Conservation (phyloP, 2,888 invertebrate genomes). For the Caradrina kadenii region DNA sequence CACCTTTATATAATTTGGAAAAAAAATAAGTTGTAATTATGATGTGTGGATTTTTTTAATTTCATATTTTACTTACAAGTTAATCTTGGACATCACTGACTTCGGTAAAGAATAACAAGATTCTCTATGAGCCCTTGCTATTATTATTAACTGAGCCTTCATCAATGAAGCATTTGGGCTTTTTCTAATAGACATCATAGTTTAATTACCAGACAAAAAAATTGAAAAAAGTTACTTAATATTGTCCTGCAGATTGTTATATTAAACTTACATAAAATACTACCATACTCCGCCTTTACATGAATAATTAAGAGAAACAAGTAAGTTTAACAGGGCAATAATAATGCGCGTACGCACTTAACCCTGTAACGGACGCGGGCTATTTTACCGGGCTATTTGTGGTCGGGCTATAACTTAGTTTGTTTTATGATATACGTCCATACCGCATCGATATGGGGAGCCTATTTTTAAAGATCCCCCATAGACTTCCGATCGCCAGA, state of each 20-base stretch:
- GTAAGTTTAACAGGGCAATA: slow-evolving; percentile 26
- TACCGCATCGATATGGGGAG: slow-evolving; percentile 42
- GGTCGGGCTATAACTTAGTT: slow-evolving; percentile 56
- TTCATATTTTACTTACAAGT: too few relatives aligned
- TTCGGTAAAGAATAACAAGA: too few relatives aligned
- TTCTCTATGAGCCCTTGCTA: too few relatives aligned
- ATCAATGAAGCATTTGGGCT: too few relatives aligned
- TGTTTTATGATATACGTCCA: slow-evolving; percentile 58
- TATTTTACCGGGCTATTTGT: slow-evolving; percentile 56
- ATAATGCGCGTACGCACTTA: slow-evolving; percentile 47
- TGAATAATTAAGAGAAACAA: slow-evolving; percentile 12
- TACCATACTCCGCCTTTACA: not conserved
- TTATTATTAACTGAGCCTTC: too few relatives aligned
- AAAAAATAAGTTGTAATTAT: not conserved
- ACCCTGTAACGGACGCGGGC: slow-evolving; percentile 49
- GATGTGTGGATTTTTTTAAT: too few relatives aligned
- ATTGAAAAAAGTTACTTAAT: too few relatives aligned
- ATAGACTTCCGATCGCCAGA: slow-evolving; percentile 47
- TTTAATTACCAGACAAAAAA: too few relatives aligned
- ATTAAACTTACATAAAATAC: not conserved
- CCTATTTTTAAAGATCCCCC: slow-evolving; percentile 57
- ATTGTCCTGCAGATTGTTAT: too few relatives aligned
- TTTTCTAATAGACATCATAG: too few relatives aligned
- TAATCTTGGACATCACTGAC: too few relatives aligned
- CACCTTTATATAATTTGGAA: not conserved